Percentiles rank a stretch among this genome's conserved stretches.
Evolutionary conservation across 2,888 invertebrate genomes (phyloP).

Genomic region (Polyploca ridens): DNA sequence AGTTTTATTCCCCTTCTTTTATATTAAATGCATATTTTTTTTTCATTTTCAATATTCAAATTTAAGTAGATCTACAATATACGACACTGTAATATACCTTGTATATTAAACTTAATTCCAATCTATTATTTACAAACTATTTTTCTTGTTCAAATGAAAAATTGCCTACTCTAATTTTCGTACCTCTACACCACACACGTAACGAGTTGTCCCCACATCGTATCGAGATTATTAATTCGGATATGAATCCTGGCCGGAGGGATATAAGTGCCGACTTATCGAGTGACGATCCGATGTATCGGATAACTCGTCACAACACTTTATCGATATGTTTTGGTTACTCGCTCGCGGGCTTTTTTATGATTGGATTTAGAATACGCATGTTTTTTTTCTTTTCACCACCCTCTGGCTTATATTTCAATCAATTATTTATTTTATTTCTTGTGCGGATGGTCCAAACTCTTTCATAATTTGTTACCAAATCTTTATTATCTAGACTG

Average conservation of each 20-base stretch:
- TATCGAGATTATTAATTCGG: constrained; percentile 79
- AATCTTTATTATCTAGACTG: too few species aligned
- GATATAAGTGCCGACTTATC: constrained; percentile 55
- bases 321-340: constrained; percentile 47
- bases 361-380: constrained; percentile 34
- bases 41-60: too few species aligned
- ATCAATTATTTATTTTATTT: not conserved
- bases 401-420: not conserved
- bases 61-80: too few species aligned
- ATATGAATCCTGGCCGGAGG: constrained; percentile 74
- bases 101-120: too few species aligned
- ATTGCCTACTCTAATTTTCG: constrained; percentile 27
- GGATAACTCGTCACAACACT: constrained; percentile 26
- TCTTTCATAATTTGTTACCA: too few species aligned
- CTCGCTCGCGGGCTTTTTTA: constrained; percentile 60
- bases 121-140: too few species aligned
- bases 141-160: not conserved
- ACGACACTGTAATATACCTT: too few species aligned
- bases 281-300: constrained; percentile 39
- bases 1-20: too few species aligned
- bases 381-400: not conserved
- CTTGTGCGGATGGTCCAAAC: too few species aligned
- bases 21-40: too few species aligned
- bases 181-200: constrained; percentile 48
- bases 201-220: constrained; percentile 69